A percentile compares a stretch with the other conserved stretches of the same genome.
These are phyloP conservation scores for Leptopilina clavipes DNA, from an alignment of 1,140 invertebrate genomes.

Conservation along the genomic window DNA sequence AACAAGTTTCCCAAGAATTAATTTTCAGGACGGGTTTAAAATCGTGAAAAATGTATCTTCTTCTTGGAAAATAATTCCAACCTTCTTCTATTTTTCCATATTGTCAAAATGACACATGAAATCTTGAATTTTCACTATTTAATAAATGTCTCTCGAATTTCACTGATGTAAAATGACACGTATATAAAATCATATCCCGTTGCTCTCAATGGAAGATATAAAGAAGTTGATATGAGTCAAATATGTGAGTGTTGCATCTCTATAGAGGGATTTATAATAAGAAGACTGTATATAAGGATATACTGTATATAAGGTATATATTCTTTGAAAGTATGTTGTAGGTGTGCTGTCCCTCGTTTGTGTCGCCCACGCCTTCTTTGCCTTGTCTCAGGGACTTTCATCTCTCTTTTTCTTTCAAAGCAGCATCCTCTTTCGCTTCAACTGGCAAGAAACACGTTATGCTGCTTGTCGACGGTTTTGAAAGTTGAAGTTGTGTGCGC, in stretches of 20 bases:
- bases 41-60: not conserved
- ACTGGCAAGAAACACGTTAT: conserved; percentile 55
- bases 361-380: conserved; percentile 36
- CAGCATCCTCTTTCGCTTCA: conserved; percentile 44
- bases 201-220: not conserved
- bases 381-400: conserved; percentile 8
- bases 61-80: not conserved
- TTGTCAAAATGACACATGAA: not conserved
- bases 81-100: not conserved
- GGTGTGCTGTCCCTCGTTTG: conserved; percentile 47
- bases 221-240: not conserved
- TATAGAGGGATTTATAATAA: not conserved
- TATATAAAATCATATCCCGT: conserved; percentile 1
- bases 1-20: too few species aligned
- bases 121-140: not conserved
- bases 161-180: not conserved
- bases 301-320: not conserved
- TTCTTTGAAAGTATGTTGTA: conserved; percentile 18
- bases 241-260: not conserved
- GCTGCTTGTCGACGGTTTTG: conserved; percentile 47
- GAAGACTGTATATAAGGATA: not conserved
- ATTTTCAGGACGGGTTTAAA: too few species aligned
- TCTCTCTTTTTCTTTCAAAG: conserved; percentile 6
- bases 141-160: not conserved
- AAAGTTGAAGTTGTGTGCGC: conserved; percentile 47